Conservation (phyloP, 2,888 invertebrate genomes). For the Pristionchus arcanus region DNA sequence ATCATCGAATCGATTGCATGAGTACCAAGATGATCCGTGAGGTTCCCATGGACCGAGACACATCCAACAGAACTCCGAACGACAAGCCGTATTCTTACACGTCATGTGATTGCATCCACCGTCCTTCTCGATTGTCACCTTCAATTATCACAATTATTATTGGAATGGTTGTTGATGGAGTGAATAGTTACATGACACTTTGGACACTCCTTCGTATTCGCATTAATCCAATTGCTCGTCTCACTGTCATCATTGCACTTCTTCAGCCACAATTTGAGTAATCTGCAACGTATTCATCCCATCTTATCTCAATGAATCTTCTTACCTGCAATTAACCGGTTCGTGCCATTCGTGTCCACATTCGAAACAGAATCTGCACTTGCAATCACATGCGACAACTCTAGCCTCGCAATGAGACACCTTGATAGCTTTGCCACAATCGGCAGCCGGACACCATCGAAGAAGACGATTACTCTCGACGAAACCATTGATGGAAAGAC, state of each 20-base stretch:
- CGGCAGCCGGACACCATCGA: constrained; percentile 98
- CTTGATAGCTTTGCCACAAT: constrained; percentile 96
- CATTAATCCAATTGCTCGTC: constrained; percentile 99
- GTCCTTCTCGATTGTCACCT: constrained; percentile 85
- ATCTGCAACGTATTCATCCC: constrained; percentile 80
- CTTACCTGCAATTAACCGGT: constrained; percentile 89
- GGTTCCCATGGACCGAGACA: constrained; percentile 99
- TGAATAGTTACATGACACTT: constrained; percentile 87
- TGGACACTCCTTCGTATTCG: constrained; percentile 99
- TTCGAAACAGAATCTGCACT: constrained; percentile 89
- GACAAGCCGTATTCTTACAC: constrained; percentile 98
- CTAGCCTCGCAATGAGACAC: constrained; percentile 72
- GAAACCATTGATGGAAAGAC: constrained; percentile 64
- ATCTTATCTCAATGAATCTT: background rate
- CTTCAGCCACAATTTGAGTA: constrained; percentile 96
- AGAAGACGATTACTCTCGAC: constrained; percentile 92
- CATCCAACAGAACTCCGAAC: constrained; percentile 99
- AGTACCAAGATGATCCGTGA: constrained; percentile 83
- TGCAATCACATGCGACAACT: constrained; percentile 91
- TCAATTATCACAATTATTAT: background rate
- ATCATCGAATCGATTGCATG: constrained; percentile 57
- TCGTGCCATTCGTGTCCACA: constrained; percentile 91
- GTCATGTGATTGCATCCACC: constrained; percentile 99
- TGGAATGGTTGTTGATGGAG: no score
- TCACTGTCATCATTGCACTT: constrained; percentile 99